Conservation (phyloP, 64 coral and sea anemone genomes). For the Hydrozoanthus tunicans region DNA sequence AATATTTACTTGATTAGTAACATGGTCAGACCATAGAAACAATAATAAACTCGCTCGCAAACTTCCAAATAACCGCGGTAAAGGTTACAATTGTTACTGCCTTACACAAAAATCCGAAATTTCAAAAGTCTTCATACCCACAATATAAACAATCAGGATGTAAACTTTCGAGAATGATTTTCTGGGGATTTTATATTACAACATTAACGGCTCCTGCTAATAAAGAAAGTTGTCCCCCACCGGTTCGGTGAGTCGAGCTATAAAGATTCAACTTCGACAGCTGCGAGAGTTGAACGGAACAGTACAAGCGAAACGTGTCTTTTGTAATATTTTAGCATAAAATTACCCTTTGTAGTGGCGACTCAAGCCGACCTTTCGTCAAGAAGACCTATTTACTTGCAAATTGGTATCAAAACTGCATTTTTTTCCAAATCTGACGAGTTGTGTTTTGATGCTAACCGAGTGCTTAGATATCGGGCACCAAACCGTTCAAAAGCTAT, state of each 20-base stretch:
- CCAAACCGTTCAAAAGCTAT: slow-evolving; percentile 45
- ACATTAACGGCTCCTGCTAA: neutral
- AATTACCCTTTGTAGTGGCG: slow-evolving; percentile 80
- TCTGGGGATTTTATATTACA: slow-evolving; percentile 20
- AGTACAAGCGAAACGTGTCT: slow-evolving; percentile 41
- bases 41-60: no score
- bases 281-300: slow-evolving; percentile 68
- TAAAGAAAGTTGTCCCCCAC: neutral
- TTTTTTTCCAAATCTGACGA: neutral
- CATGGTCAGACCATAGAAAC: no score
- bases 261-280: slow-evolving; percentile 17
- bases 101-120: neutral
- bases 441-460: neutral
- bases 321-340: slow-evolving; percentile 97
- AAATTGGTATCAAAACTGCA: slow-evolving; percentile 31
- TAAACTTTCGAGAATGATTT: neutral
- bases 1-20: neutral
- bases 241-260: neutral
- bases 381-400: slow-evolving; percentile 26
- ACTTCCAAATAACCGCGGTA: no score
- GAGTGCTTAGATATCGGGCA: neutral
- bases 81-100: neutral
- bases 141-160: neutral
- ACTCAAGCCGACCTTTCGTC: slow-evolving; percentile 54
- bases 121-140: neutral